Percentiles rank a stretch among this genome's conserved stretches.
These are phyloP conservation scores for Drosophila willistoni DNA, from an alignment of 1,140 invertebrate species.

Conservation along the genomic window DNA sequence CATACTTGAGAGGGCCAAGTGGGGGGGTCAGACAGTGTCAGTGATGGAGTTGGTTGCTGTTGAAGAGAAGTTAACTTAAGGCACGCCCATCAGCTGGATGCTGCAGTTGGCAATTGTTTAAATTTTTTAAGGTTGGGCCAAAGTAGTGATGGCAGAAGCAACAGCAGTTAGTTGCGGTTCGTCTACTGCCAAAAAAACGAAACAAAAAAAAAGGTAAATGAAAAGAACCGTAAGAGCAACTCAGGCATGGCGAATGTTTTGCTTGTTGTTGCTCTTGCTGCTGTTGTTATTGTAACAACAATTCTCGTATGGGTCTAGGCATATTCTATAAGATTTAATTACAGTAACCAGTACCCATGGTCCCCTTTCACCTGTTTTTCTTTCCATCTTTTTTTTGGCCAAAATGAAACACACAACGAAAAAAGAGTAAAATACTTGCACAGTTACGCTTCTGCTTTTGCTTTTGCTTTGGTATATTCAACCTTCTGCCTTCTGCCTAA, in stretches of 20 bases:
- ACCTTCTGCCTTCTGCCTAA: conserved; percentile 57
- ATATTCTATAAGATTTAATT: conserved; percentile 76
- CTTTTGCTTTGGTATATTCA: conserved; percentile 36
- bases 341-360: conserved; percentile 27
- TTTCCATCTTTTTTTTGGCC: conserved; percentile 3
- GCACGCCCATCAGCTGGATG: conserved; percentile 39
- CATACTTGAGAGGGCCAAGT: conserved; percentile 36
- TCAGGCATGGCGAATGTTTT: conserved; percentile 58
- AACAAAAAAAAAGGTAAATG: conserved; percentile 37
- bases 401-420: conserved; percentile 13
- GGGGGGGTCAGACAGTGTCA: conserved; percentile 14
- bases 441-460: conserved; percentile 64
- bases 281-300: conserved; percentile 40
- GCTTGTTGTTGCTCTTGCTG: not conserved
- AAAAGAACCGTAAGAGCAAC: conserved; percentile 59
- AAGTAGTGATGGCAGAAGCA: conserved; percentile 18
- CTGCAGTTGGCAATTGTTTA: conserved; percentile 14
- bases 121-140: conserved; percentile 45
- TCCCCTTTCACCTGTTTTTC: conserved; percentile 17
- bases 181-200: conserved; percentile 53
- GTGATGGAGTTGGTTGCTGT: conserved; percentile 7
- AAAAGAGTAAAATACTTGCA: conserved; percentile 51
- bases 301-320: conserved; percentile 16
- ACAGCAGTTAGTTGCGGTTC: conserved; percentile 55
- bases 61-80: conserved; percentile 35